phyloP scores from a whole-genome alignment of 2,888 invertebrate species.

The Drosophila merina region DNA sequence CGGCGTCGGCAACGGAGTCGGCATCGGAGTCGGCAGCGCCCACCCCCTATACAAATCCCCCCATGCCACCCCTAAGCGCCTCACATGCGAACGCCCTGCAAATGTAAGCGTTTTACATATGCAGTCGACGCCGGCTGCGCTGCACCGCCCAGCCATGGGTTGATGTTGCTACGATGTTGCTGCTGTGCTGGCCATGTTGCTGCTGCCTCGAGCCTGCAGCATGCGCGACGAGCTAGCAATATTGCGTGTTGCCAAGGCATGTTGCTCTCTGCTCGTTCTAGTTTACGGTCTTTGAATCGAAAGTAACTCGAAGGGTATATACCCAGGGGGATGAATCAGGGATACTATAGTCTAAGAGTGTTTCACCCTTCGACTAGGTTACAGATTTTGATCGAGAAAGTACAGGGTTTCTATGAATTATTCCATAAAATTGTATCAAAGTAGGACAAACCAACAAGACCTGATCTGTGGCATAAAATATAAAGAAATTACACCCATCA shows the following conservation, averaged over 20 bases:
- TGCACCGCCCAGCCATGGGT: conserved; percentile 14
- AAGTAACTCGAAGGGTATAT: neutral
- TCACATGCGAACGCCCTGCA: conserved; percentile 24
- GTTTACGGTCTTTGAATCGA: conserved; percentile 22
- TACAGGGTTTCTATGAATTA: neutral
- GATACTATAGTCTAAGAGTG: neutral
- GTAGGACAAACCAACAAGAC: neutral
- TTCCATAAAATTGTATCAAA: neutral
- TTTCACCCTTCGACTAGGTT: neutral
- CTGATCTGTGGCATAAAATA: neutral
- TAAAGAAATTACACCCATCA: too few relatives aligned
- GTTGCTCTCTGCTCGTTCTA: conserved; percentile 26
- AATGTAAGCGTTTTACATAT: conserved; percentile 46
- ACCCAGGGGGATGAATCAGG: neutral
- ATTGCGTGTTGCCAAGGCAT: conserved; percentile 35
- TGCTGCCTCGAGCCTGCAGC: conserved; percentile 32
- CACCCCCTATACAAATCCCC: conserved; percentile 6
- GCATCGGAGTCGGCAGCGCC: conserved; percentile 13
- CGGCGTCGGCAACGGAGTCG: conserved; percentile 3
- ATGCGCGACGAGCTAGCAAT: conserved; percentile 55
- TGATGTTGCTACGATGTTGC: conserved; percentile 6
- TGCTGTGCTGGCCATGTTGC: conserved; percentile 3
- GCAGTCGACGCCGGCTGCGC: conserved; percentile 40
- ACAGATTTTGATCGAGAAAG: too few relatives aligned
- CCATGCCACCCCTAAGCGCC: neutral